Evolutionary conservation across 2,888 invertebrate species (phyloP).

Genomic region (Scaptomyza parva): DNA sequence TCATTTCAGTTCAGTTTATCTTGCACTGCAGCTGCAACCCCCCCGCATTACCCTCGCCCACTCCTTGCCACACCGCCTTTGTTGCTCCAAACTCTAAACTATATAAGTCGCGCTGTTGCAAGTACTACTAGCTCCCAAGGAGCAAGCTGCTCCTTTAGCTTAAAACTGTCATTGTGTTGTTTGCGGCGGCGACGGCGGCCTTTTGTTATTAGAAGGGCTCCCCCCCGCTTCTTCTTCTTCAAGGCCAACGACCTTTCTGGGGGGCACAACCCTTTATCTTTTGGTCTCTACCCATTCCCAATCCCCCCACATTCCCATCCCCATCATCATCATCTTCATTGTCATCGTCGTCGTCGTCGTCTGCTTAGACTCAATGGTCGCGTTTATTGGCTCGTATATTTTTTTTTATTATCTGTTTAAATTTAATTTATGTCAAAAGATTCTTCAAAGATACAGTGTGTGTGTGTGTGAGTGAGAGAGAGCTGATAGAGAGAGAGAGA

Average conservation of each 20-base stretch:
- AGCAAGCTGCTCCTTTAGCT: slow-evolving; percentile 27
- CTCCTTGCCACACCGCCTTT: no score
- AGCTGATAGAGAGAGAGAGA: no score
- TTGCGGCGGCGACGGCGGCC: no score
- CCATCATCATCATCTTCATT: no score
- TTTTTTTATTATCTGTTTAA: slow-evolving; percentile 77
- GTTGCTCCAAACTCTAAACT: slow-evolving; percentile 33
- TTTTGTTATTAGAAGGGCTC: slow-evolving; percentile 77
- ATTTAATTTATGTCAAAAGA: slow-evolving; percentile 70
- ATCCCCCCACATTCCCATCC: no score
- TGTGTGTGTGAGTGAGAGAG: neutral
- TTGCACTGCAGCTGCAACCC: slow-evolving; percentile 66
- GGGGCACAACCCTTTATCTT: slow-evolving; percentile 5
- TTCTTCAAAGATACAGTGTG: no score
- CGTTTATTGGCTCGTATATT: slow-evolving; percentile 78
- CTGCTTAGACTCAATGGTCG: slow-evolving; percentile 42
- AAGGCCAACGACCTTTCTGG: slow-evolving; percentile 26
- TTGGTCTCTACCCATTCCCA: no score
- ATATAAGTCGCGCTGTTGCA: slow-evolving; percentile 43
- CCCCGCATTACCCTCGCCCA: slow-evolving; percentile 9
- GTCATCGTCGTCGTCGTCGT: no score
- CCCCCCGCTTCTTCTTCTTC: no score
- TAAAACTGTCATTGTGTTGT: slow-evolving; percentile 53
- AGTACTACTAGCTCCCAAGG: slow-evolving; percentile 1
- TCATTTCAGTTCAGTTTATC: slow-evolving; percentile 71